phyloP scores from a whole-genome alignment of 2,797 vertebrate species.

The Acanthiza pusilla region DNA sequence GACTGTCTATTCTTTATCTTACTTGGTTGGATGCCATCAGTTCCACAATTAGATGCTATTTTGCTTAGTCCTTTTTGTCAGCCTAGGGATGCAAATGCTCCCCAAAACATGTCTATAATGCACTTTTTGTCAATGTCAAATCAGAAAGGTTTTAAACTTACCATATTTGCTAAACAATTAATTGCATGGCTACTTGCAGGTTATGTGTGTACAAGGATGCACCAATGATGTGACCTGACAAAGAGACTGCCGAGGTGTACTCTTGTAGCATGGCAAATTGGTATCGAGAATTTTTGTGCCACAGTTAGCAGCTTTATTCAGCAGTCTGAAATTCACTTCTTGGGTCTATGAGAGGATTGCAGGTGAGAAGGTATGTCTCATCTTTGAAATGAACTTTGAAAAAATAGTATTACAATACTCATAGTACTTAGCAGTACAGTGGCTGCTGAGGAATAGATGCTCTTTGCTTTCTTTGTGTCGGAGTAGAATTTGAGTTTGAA shows the following conservation, averaged over 20 bases:
- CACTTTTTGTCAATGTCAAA: background rate
- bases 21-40: background rate
- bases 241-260: background rate
- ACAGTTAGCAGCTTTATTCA: background rate
- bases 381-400: background rate
- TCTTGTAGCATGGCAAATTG: background rate
- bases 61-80: background rate
- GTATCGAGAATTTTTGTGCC: background rate
- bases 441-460: too few relatives aligned
- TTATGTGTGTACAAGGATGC: background rate
- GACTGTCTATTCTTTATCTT: background rate
- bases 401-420: background rate
- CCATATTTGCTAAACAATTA: background rate
- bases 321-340: background rate
- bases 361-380: background rate
- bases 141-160: background rate
- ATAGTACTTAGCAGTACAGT: background rate
- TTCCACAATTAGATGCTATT: background rate
- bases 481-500: background rate
- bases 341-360: accelerated
- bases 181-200: background rate
- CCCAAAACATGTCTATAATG: background rate
- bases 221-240: background rate
- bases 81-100: background rate
- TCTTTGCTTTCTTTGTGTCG: background rate